Base-by-base conservation (phyloP, 2,113 vertebrate species). In the Cygnus buccinator region DNA sequence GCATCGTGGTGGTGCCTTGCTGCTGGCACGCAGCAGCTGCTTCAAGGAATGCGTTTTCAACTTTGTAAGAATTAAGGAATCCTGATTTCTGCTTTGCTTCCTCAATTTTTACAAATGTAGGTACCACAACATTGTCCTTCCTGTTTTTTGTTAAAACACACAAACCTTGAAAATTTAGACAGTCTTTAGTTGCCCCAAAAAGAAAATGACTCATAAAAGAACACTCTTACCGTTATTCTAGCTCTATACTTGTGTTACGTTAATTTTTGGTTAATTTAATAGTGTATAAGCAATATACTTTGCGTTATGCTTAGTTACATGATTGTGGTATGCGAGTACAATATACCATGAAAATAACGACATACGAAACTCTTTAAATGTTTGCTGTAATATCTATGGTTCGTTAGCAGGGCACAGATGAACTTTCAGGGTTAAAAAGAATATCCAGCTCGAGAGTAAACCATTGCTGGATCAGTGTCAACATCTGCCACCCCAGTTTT, bases 401-500 rank as follows among this genome's bases (percentile, higher is more conserved):
- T 88, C 62, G 18, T 63, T 87, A 92, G 43, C 46, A 35, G 25
- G 22, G 62, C 62, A 43, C 11, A 43, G 50, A 86, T 79, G 67
- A 96, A 58, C 66, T 83, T 77, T 58, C 41, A 96, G 93, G 74
- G 93, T 95, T 95, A 94, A 95, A 94, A 93, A 87, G 66, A 91
- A 77, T 48, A 92, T 79, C 41, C 26, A 79, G 23, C 54, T 77
- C 63, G 66, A 87, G 78, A 93, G 55, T 84, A 83, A 94, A 79
- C 20, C 5, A 1, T 87, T 94, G 89, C 84, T 96, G 93, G 81
- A 87, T 77, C 71, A 46, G n/a, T 61, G 89, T 85, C 93, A 94
- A 75, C 71, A 80, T 95, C 91, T 96, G 67, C 93, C 96, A 96
- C 93, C 81, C 91, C 15, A 13, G 39, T 94, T 96, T 91, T 96